Evolutionary conservation across 2,797 vertebrate genomes (phyloP).

Genomic region (Centroberyx gerrardi): DNA sequence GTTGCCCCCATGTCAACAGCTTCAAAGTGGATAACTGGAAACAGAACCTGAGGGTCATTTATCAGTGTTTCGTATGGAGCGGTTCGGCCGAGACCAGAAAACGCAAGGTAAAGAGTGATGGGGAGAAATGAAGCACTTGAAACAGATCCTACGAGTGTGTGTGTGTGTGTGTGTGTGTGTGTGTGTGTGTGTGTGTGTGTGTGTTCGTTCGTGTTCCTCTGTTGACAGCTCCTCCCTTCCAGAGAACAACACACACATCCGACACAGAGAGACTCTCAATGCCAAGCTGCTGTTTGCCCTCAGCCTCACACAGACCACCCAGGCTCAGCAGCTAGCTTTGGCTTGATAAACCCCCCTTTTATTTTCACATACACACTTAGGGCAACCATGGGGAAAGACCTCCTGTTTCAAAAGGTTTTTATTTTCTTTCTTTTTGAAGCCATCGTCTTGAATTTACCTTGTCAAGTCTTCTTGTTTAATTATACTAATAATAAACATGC

Average conservation of each 20-base stretch:
- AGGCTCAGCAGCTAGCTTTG: not conserved
- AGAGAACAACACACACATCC: constrained; percentile 54
- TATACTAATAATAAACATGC: not conserved
- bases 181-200: not conserved
- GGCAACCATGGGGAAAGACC: too few species aligned
- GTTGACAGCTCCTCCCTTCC: constrained; percentile 62
- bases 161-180: not conserved
- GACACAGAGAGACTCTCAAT: not conserved
- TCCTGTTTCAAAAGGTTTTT: too few species aligned
- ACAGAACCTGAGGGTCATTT: constrained; percentile 96
- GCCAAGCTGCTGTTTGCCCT: not conserved
- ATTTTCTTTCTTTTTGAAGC: too few species aligned
- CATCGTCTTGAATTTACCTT: too few species aligned
- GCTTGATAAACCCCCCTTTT: too few species aligned
- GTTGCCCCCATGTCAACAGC: constrained; percentile 95
- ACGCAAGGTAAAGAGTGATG: constrained; percentile 90
- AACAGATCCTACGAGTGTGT: not conserved
- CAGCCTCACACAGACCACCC: not conserved
- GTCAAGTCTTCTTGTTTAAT: too few species aligned
- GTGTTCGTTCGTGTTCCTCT: too few species aligned
- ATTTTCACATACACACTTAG: too few species aligned
- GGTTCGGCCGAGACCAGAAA: constrained; percentile 95
- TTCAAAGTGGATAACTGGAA: constrained; percentile 99
- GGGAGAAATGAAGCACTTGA: constrained; percentile 21
- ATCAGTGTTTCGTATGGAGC: constrained; percentile 98